Base-by-base conservation (phyloP, 2,113 vertebrate genomes). In the Barnardius zonarius region DNA sequence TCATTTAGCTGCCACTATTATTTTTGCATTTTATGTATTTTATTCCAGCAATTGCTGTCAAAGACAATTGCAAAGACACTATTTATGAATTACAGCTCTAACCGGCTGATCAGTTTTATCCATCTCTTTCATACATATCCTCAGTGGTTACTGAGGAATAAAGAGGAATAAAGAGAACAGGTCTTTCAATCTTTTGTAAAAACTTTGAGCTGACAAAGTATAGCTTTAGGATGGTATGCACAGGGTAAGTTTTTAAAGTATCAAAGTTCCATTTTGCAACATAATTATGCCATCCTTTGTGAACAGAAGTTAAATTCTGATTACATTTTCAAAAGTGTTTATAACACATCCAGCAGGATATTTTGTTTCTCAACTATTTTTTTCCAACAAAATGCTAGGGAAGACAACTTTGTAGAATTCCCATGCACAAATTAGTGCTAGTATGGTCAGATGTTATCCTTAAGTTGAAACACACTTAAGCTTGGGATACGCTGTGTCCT, bases 21-120 rank as follows among this genome's bases (percentile, higher is more conserved):
- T 48, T 86, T 72, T 76, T 90, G 18, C 55, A 88, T 94, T 90
- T 93, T 88, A 74, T 51, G 9, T 84, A 52, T 84, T 88, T 89
- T 62, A 33, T 87, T 79, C 18, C 17, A 92, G 73, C 44, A 86
- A 57, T 24, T 84, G 74, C 70, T 79, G 57, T 86, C 86, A 86
- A 81, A 90, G 28, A 25, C 48, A 81, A 76, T 83, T 76, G 88
- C 12, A 62, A 74, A 72, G 17, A 46, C 9, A 11, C 10, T 78
- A 13, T 72, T 83, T 86, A 82, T 54, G 31, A 91, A 76, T 17
- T 48, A 49, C 37, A 73, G 27, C 13, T 86, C n/a, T 54, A 84
- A 69, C 4, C 6, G 48, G 24, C 44, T 82, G 25, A 82, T 10
- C 37, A 68, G 76, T 88, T 90, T 64, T 89, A 82, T 55, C 57